phyloP scores from a whole-genome alignment of 2,888 invertebrate species.

The Odontothrips loti region DNA sequence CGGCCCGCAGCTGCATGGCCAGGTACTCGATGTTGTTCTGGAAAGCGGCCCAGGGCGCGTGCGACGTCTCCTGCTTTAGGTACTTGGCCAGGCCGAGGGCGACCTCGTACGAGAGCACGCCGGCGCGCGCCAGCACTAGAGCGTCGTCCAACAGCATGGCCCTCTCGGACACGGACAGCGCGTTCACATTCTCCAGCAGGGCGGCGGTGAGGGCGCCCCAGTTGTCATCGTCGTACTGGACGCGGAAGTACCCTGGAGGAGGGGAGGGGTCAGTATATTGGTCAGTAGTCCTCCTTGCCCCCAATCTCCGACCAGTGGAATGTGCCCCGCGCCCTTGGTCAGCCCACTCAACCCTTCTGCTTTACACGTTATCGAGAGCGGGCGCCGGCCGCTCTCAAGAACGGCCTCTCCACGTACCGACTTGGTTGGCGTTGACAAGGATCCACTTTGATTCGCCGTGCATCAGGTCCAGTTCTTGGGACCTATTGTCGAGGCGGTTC shows the following conservation, averaged over 20 bases:
- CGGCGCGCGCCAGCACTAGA: slow-evolving; percentile 59
- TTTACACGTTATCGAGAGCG: too few relatives aligned
- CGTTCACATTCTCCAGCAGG: slow-evolving; percentile 45
- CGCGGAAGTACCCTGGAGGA: slow-evolving; percentile 16
- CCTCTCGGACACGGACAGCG: slow-evolving; percentile 57
- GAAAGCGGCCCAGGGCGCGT: slow-evolving; percentile 60
- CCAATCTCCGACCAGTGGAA: too few relatives aligned
- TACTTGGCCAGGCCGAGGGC: slow-evolving; percentile 62
- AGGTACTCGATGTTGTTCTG: neutral
- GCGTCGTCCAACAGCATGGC: slow-evolving; percentile 71
- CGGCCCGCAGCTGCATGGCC: neutral
- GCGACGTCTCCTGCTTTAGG: slow-evolving; percentile 59
- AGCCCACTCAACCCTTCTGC: too few relatives aligned
- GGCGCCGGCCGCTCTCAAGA: too few relatives aligned
- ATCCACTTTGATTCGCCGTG: slow-evolving; percentile 49
- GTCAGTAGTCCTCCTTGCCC: too few relatives aligned
- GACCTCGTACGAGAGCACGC: slow-evolving; percentile 54
- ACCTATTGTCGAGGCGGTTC: neutral
- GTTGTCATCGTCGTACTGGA: slow-evolving; percentile 56
- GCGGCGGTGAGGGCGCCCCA: slow-evolving; percentile 54
- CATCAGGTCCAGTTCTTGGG: slow-evolving; percentile 40
- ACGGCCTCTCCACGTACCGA: slow-evolving; percentile 47
- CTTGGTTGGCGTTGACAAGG: slow-evolving; percentile 58
- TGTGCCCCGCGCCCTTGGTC: too few relatives aligned
- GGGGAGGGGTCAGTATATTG: too few relatives aligned